Percentiles rank a stretch among this genome's conserved stretches.
phyloP scores from a whole-genome alignment of 2,797 vertebrate species.

The Lagorchestes hirsutus region DNA sequence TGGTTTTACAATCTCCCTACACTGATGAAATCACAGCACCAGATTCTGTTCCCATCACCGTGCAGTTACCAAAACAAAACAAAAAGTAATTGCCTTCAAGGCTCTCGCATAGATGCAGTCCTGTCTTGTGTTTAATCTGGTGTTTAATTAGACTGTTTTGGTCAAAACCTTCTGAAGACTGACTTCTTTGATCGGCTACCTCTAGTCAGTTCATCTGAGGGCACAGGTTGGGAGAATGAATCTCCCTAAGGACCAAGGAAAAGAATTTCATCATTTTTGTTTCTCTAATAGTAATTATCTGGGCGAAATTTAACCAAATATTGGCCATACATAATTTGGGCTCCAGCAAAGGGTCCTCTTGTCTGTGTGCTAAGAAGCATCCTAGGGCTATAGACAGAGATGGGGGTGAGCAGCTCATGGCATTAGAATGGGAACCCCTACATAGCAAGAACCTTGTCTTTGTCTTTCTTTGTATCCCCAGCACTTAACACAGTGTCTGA shows the following conservation, averaged over 20 bases:
- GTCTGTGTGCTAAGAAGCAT: background rate
- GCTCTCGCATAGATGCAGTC: background rate
- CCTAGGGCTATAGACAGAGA: background rate
- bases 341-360: background rate
- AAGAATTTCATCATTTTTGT: background rate
- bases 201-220: background rate
- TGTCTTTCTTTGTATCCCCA: background rate
- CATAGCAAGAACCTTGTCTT: background rate
- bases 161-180: background rate
- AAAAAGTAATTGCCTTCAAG: too few species aligned
- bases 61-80: background rate
- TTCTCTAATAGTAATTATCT: background rate
- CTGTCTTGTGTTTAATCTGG: background rate
- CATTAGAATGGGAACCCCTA: background rate
- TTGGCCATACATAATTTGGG: background rate
- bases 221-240: background rate
- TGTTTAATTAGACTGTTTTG: background rate
- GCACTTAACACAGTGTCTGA: background rate
- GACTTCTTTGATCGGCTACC: background rate
- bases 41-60: background rate
- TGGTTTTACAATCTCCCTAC: background rate
- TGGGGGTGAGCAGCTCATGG: background rate
- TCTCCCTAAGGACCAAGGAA: background rate
- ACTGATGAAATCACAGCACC: background rate
- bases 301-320: background rate